Evolutionary conservation across 2,888 invertebrate species (phyloP), one percentile per base, ranked within the genome.

Genomic region (Trimorus sp.): DNA sequence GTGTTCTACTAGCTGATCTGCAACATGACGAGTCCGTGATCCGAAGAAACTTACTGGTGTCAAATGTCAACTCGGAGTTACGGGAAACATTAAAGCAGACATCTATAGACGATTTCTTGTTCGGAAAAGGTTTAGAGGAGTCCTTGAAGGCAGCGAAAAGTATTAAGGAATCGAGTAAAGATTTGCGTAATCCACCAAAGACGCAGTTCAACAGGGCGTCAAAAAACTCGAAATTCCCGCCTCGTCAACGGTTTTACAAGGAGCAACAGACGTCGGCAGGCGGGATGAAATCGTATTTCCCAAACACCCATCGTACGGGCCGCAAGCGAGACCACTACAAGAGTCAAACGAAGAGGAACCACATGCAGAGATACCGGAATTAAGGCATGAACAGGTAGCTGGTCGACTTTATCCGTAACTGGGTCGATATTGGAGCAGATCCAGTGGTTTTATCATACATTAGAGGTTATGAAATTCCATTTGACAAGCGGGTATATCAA

Each of bases 91-190:
- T 71, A 12, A n/a, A 38, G 5, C 0, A 5, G 0, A 42, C 71
- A 6, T 53, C 68, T 16, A 60, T 68, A 9, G 68, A 75, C n/a
- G 62, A 79, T 9, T 66, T 58, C 49, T 51, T 83, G 36, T 83
- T 83, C 49, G 76, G 79, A 3, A 58, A 59, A 15, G 48, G 60
- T 6, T 53, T 79, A 9, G 79, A 73, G 0, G 73, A 79, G 26
- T 38, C 59, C 14, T 53, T 73, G 0, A 83, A 79, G 11, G 42
- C 66, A 0, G 71, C 75, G 11, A 83, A 78, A 15, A 36, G 45
- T 4, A 12, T 81, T 6, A 58, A 79, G 15, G 48, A 6, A 45
- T 15, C 63, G 6, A 42, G 68, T 12, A 60, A 68, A 26, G 75
- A 75, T 1, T 37, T 75, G 7, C 53, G 53, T 2, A 26, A 26